These are phyloP conservation scores for Acromyrmex heyeri DNA, from an alignment of 1,140 invertebrate species.

Conservation along the genomic window DNA sequence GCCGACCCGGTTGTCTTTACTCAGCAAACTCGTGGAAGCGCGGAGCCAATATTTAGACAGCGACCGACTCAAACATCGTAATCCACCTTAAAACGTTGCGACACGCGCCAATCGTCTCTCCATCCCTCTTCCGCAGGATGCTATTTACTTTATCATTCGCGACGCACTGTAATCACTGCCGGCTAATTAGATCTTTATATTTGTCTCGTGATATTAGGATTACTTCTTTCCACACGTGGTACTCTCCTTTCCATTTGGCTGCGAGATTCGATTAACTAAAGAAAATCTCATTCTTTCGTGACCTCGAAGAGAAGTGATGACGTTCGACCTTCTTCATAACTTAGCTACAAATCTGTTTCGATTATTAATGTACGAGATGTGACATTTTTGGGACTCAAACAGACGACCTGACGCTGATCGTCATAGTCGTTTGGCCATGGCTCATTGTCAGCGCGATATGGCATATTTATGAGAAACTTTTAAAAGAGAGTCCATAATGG, in stretches of 20 bases:
- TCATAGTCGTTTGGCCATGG: not conserved
- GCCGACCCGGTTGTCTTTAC: constrained; percentile 76
- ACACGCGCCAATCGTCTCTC: constrained; percentile 72
- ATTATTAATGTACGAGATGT: not conserved
- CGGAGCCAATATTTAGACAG: constrained; percentile 80
- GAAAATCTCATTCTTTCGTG: not conserved
- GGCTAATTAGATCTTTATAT: constrained; percentile 31
- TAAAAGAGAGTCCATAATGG: not conserved
- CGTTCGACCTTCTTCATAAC: constrained; percentile 17
- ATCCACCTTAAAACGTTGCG: constrained; percentile 76
- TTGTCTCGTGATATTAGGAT: not conserved
- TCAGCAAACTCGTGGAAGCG: constrained; percentile 76
- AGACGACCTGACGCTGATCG: constrained; percentile 44
- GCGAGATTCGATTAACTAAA: not conserved
- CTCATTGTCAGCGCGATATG: not conserved
- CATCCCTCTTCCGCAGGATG: constrained; percentile 44
- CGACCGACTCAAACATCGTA: constrained; percentile 75
- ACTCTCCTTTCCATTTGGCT: not conserved
- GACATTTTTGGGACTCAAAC: constrained; percentile 40
- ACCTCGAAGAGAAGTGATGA: not conserved
- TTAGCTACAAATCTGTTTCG: not conserved
- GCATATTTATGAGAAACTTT: not conserved
- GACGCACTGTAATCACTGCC: constrained; percentile 8
- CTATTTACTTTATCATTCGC: constrained; percentile 44
- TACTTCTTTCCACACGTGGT: not conserved